Percentiles rank a stretch among this genome's conserved stretches.
These are phyloP conservation scores for Polyommatus icarus DNA, from an alignment of 2,888 invertebrate genomes.

Conservation along the genomic window DNA sequence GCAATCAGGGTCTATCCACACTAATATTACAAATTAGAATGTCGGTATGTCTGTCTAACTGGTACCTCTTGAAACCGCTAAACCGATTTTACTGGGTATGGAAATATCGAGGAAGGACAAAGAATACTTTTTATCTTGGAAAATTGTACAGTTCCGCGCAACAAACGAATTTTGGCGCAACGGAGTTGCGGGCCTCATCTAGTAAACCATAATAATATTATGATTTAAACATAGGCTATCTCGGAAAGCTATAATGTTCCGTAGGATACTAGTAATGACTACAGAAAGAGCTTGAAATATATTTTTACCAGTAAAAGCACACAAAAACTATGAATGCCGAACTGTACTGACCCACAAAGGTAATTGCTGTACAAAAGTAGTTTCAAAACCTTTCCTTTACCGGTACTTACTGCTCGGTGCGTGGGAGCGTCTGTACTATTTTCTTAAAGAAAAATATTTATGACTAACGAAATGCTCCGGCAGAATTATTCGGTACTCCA, in stretches of 20 bases:
- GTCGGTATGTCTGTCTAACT: neutral
- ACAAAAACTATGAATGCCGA: conserved; percentile 12
- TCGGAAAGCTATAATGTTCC: no score
- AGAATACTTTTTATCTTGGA: no score
- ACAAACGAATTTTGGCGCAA: no score
- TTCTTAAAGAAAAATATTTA: neutral
- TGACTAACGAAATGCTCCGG: no score
- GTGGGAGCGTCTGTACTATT: neutral
- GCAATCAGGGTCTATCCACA: neutral
- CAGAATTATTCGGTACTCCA: no score
- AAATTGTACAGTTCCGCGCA: no score
- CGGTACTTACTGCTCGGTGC: neutral
- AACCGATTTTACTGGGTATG: no score
- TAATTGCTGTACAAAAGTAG: conserved; percentile 40
- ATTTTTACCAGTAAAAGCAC: neutral
- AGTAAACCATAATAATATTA: no score
- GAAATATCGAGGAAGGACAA: no score
- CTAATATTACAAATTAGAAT: neutral
- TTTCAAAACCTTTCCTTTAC: conserved; percentile 33
- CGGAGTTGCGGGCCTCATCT: no score
- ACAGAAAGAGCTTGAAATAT: neutral
- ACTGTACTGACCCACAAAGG: conserved; percentile 40
- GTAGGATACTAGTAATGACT: neutral
- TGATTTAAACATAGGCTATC: no score
- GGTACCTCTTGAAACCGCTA: neutral